These are phyloP conservation scores for Holcopasites calliopsidis DNA, from an alignment of 1,140 invertebrate species.

Conservation along the genomic window DNA sequence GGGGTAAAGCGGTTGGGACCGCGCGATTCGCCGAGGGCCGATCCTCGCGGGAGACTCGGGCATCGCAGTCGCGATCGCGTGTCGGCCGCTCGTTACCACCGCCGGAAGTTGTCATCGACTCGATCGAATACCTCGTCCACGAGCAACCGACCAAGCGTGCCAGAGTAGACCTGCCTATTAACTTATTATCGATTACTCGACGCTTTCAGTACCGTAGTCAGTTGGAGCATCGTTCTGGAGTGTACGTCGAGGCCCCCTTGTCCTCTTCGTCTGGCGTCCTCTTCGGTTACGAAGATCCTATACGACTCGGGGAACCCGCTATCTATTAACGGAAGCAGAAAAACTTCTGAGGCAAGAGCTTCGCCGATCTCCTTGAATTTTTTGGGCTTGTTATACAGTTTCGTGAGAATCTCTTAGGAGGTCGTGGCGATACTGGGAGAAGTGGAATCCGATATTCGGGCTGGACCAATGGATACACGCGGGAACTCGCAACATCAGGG, in stretches of 20 bases:
- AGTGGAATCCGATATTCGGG: conserved; percentile 20
- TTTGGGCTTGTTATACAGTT: too few species aligned
- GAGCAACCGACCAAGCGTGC: conserved; percentile 23
- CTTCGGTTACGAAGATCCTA: too few species aligned
- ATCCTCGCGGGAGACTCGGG: conserved; percentile 22
- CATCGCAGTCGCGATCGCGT: conserved; percentile 55
- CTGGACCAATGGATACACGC: conserved; percentile 27
- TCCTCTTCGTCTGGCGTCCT: not conserved
- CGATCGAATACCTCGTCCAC: conserved; percentile 48
- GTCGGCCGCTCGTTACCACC: conserved; percentile 53
- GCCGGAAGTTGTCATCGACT: conserved; percentile 60
- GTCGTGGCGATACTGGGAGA: not conserved
- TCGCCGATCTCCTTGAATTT: not conserved
- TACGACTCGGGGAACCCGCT: too few species aligned
- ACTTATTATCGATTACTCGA: conserved; percentile 66
- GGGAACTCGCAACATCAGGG: conserved; percentile 11
- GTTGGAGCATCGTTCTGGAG: not conserved
- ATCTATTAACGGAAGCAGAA: not conserved
- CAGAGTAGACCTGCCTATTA: conserved; percentile 59
- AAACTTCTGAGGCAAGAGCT: not conserved
- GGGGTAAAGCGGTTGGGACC: not conserved
- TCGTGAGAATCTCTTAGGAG: conserved; percentile 20
- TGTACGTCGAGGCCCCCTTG: not conserved
- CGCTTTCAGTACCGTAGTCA: conserved; percentile 12
- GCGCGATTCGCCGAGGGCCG: not conserved